Evolutionary conservation across 1,140 invertebrate species (phyloP), one percentile per base, ranked within the genome.

Genomic region (Sycophaga agraensis): DNA sequence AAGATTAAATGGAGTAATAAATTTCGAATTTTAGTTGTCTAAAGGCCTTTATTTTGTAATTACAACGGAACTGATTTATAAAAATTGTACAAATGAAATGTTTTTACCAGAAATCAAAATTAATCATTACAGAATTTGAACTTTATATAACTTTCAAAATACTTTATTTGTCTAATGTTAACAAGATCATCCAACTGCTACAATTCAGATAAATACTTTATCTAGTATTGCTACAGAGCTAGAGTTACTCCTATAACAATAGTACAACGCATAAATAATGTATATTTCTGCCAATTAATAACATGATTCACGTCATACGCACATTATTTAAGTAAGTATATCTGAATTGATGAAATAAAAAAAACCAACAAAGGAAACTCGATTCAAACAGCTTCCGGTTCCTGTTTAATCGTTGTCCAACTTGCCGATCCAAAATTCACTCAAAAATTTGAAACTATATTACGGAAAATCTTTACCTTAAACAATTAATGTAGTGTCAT

Each of bases 401-500:
- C 22, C 58, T 28, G 28, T 46, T 53, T 46, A 24, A n/a, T 46
- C 28, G 40, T 60, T 17, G 50, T 40, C 42, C 22, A 61, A 48
- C 31, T 57, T 46, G 50, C 35, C 50, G 59, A 35, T 45, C 49
- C 16, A 59, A 34, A 54, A 54, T 37, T 46, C 60, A 46, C 43
- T 63, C 64, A 21, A 59, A 54, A 65, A 66, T 64, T 46, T 63
- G 46, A 64, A 59, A 53, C n/a, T 51, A 60, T 66, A 76, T 78
- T 76, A 79, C 77, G 68, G 70, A 79, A 80, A 79, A 78, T 74
- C 50, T 75, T 80, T 80, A 79, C 75, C 78, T 78, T 77, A 78
- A 73, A 65, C 14, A 74, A 68, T 78, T 78, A 55, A 72, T 74
- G 73, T 76, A 75, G 73, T 69, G 48, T 63, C 68, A n/a, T 34